Conservation (phyloP, 2,888 invertebrate species). For the Leucophora obtusa region DNA sequence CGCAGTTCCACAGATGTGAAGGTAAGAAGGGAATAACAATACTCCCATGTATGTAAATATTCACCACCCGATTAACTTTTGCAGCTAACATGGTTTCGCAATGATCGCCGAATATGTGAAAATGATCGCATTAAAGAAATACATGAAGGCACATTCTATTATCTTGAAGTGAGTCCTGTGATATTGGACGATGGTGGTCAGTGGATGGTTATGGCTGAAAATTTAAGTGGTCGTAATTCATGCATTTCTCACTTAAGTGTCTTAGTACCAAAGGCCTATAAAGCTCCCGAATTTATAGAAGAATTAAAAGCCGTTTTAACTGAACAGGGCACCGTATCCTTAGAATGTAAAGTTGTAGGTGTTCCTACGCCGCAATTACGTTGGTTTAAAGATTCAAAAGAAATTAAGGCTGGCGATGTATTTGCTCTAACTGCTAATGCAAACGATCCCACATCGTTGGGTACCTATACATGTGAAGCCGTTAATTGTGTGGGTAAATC, state of each 20-base stretch:
- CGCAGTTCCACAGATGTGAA: constrained; percentile 88
- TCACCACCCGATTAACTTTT: neutral
- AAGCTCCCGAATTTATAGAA: constrained; percentile 91
- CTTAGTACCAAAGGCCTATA: constrained; percentile 92
- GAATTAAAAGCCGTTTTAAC: constrained; percentile 90
- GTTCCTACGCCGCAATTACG: constrained; percentile 89
- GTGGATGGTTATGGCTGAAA: constrained; percentile 92
- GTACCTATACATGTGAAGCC: constrained; percentile 92
- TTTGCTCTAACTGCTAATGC: constrained; percentile 91
- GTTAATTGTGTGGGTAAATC: constrained; percentile 92
- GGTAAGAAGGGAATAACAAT: constrained; percentile 79
- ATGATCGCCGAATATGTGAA: constrained; percentile 87
- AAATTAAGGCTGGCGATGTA: constrained; percentile 93
- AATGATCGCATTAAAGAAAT: constrained; percentile 87
- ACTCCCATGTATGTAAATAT: neutral
- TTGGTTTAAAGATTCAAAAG: constrained; percentile 91
- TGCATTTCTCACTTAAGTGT: constrained; percentile 89
- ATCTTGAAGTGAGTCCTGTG: constrained; percentile 90
- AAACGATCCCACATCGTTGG: constrained; percentile 90
- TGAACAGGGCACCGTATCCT: constrained; percentile 91
- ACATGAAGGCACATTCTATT: constrained; percentile 92
- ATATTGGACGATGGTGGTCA: constrained; percentile 89
- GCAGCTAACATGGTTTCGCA: constrained; percentile 92
- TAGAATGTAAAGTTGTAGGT: constrained; percentile 94
- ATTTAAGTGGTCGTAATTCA: constrained; percentile 85